Conservation (phyloP, 2,797 vertebrate genomes). For the Threskiornis aethiopicus region DNA sequence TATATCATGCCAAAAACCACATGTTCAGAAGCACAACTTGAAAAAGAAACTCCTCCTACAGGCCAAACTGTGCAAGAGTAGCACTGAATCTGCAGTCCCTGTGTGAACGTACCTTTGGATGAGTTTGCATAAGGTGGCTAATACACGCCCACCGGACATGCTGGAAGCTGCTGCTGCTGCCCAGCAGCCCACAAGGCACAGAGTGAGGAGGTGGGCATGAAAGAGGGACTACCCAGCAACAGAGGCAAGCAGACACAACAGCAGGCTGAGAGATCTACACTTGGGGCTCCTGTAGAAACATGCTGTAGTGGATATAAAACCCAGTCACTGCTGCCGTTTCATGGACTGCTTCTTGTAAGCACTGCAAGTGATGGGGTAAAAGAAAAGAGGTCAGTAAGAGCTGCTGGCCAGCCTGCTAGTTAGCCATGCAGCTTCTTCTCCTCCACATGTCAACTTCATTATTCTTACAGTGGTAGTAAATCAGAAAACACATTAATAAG, state of each 20-base stretch:
- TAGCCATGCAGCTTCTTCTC: neutral
- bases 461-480: neutral
- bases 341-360: neutral
- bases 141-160: accelerated
- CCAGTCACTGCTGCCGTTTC: neutral
- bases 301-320: neutral
- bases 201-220: neutral
- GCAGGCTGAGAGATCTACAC: neutral
- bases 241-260: neutral
- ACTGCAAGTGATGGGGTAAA: neutral
- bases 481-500: neutral
- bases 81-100: neutral
- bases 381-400: neutral
- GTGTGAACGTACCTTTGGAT: neutral
- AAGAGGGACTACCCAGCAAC: neutral
- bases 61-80: neutral
- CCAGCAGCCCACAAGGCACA: neutral
- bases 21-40: neutral
- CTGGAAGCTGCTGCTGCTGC: neutral
- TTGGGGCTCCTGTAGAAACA: neutral
- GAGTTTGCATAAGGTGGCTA: neutral
- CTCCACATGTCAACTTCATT: neutral
- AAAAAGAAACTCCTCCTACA: neutral
- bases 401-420: neutral
- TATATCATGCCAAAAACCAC: neutral